Conservation (phyloP, 37 sponge, comb jelly and placozoan species). For the Mnemiopsis leidyi region DNA sequence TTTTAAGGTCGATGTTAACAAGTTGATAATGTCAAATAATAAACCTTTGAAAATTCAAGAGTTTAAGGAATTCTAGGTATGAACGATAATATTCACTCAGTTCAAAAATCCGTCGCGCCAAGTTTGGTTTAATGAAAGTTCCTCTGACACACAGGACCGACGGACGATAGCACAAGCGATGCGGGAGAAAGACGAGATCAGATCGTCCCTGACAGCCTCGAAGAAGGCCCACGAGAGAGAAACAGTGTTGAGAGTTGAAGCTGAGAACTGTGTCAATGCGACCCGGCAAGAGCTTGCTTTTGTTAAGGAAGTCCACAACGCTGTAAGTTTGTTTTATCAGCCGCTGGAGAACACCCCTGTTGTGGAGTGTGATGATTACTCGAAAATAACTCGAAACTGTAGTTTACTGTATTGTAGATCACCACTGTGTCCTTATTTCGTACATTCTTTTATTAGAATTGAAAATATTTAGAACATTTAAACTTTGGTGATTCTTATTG, state of each 20-base stretch:
- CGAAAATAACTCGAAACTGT: no score
- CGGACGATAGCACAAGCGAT: conserved; percentile 47
- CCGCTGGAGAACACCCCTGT: no score
- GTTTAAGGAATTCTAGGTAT: no score
- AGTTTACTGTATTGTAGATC: no score
- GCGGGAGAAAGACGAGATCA: conserved; percentile 62
- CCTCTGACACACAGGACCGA: conserved; percentile 54
- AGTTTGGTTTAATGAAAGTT: no score
- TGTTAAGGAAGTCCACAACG: conserved; percentile 19
- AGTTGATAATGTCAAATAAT: no score
- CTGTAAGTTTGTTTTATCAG: neutral
- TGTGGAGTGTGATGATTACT: no score
- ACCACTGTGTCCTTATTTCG: neutral
- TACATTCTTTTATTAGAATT: neutral
- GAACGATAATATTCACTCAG: no score
- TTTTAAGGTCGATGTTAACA: no score
- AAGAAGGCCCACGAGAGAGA: conserved; percentile 59
- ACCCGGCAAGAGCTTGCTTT: conserved; percentile 59
- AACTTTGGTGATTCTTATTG: no score
- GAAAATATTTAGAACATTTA: neutral
- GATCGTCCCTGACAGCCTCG: conserved; percentile 21
- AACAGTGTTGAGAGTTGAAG: conserved; percentile 60
- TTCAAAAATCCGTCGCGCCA: no score
- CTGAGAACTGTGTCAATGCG: conserved; percentile 57
- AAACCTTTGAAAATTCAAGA: no score